phyloP scores from a whole-genome alignment of 2,797 vertebrate genomes.

The Psittacula derbiana region DNA sequence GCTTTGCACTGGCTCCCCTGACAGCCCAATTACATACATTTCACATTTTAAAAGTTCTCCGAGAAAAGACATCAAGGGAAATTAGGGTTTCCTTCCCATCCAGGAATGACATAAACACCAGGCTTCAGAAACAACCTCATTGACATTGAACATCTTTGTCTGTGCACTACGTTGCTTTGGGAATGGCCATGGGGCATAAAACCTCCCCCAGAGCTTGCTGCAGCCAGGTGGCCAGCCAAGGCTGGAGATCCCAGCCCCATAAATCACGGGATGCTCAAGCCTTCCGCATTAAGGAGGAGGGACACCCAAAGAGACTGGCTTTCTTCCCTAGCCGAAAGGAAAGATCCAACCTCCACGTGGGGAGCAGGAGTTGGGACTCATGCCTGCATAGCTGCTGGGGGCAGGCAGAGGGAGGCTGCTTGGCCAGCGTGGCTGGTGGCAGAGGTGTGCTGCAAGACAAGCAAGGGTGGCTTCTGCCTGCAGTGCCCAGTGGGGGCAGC shows the following conservation, averaged over 20 bases:
- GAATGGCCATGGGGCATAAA: neutral
- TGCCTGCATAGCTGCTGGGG: accelerated
- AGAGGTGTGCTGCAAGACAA: neutral
- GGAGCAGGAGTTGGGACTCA: neutral
- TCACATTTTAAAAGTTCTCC: neutral
- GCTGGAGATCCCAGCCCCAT: neutral
- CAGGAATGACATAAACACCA: neutral
- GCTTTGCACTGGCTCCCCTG: neutral
- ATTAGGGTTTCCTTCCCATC: neutral
- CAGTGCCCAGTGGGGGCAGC: neutral
- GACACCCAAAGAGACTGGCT: neutral
- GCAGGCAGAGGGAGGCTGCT: neutral
- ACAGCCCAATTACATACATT: neutral
- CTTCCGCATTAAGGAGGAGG: neutral
- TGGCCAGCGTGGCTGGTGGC: accelerated
- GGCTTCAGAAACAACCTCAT: neutral
- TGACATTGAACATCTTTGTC: neutral
- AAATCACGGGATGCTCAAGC: neutral
- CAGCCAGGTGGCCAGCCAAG: accelerated
- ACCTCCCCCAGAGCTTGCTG: neutral
- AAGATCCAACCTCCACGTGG: neutral
- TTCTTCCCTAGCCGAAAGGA: neutral
- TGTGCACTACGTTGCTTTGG: accelerated
- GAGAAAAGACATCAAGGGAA: neutral
- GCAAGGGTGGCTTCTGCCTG: neutral